Base-by-base conservation (phyloP, 2,888 invertebrate species). In the Timema podura region DNA sequence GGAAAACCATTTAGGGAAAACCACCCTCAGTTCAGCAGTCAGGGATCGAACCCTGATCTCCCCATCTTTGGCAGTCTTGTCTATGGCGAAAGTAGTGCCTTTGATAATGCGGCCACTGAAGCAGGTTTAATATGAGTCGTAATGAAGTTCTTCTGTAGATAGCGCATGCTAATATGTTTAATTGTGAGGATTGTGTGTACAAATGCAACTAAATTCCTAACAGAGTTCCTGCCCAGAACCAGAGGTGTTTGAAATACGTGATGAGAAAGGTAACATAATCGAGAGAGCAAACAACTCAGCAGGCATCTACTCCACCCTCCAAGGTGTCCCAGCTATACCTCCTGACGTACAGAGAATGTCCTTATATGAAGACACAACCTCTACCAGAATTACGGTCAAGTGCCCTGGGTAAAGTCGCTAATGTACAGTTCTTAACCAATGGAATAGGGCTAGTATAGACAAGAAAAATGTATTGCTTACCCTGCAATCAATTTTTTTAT, bases 281-380 rank as follows among this genome's bases (percentile, higher is more conserved):
- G 88, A 88, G 80, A 80, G 77, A 71, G 87, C 84, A 0, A 87
- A 88, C 76, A 88, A 88, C 77, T 84, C 85, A 44, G 87, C 83
- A 5, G 88, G 87, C n/a, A 81, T 87, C 69, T 88, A 83, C 78
- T 85, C 86, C 1, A 79, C 83, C 75, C 57, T 80, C 15, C 86
- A 86, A 80, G 82, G 81, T 11, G 74, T 84, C 48, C 86, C 86
- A 5, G 78, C 81, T 48, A 72, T 79, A 49, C 79, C 80, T 69
- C 84, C 85, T 45, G 74, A 81, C 48, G 80, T 84, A 45, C 80
- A 80, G 70, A 79, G 84, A 66, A 75, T 75, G 45, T 77, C 83
- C 15, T 75, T 82, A 72, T 85, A 84, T 75, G 79, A 78, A 54
- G 77, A 76, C 15, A 71, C 71, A 67, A 78, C 80, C 72, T 80